These are phyloP conservation scores for Lacerta bilineata DNA, from an alignment of 2,797 vertebrate species.

Conservation along the genomic window DNA sequence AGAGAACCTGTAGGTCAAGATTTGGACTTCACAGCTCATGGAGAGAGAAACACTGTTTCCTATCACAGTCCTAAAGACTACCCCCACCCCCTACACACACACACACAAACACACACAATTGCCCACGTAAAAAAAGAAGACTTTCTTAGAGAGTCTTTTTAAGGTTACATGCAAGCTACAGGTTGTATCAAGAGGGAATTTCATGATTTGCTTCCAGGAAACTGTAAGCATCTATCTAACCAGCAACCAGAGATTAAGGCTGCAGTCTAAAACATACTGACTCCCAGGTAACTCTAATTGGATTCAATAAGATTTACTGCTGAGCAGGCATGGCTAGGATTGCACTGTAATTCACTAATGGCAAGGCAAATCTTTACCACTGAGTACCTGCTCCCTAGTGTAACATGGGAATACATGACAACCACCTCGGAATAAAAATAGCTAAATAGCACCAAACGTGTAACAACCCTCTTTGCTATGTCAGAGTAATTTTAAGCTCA, in stretches of 20 bases:
- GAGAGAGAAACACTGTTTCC: no score
- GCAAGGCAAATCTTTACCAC: background rate
- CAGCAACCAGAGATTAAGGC: background rate
- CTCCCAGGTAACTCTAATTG: no score
- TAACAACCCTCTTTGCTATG: background rate
- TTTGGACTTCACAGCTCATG: background rate
- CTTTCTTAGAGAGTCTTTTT: background rate
- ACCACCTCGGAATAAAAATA: background rate
- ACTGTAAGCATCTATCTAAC: background rate
- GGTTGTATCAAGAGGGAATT: background rate
- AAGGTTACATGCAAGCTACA: background rate
- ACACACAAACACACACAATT: background rate
- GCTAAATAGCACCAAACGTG: background rate
- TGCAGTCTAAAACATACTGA: no score
- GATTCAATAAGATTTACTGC: background rate
- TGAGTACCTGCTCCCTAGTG: background rate
- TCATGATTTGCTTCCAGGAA: background rate
- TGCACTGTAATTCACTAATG: no score
- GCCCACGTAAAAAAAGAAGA: background rate
- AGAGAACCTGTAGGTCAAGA: background rate
- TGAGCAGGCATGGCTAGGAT: no score
- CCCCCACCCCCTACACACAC: background rate
- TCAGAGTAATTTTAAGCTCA: fast-evolving
- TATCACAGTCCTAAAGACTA: background rate
- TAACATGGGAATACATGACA: background rate